phyloP scores from a whole-genome alignment of 1,140 invertebrate genomes.

The Drosophila truncata region DNA sequence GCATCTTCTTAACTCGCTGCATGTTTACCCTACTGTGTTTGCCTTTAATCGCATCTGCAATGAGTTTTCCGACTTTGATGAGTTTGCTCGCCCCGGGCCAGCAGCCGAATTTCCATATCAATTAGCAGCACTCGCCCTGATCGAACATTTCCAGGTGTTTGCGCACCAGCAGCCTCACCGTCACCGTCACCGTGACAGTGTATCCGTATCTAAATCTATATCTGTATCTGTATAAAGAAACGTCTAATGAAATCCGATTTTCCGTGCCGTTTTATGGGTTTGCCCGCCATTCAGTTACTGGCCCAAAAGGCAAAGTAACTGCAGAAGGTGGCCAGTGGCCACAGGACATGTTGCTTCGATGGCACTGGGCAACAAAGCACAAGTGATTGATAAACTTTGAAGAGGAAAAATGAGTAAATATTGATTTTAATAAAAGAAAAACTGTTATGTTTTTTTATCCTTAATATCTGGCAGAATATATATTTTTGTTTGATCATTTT shows the following conservation, averaged over 20 bases:
- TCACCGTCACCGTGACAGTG: slow-evolving; percentile 10
- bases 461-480: background rate
- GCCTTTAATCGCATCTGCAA: slow-evolving; percentile 62
- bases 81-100: slow-evolving; percentile 26
- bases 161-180: slow-evolving; percentile 20
- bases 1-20: slow-evolving; percentile 71
- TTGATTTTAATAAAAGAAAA: background rate
- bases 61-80: slow-evolving; percentile 57
- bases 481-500: background rate
- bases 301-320: slow-evolving; percentile 7
- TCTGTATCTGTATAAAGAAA: slow-evolving; percentile 27
- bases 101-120: slow-evolving; percentile 60
- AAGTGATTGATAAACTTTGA: background rate
- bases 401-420: background rate
- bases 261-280: slow-evolving; percentile 56
- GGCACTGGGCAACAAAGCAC: slow-evolving; percentile 12
- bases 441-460: no score
- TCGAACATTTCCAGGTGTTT: slow-evolving; percentile 58
- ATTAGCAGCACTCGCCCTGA: slow-evolving; percentile 50
- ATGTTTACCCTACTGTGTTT: slow-evolving; percentile 56
- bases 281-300: slow-evolving; percentile 52
- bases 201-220: slow-evolving; percentile 14
- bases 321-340: slow-evolving; percentile 7
- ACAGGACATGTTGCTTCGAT: slow-evolving; percentile 28
- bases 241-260: slow-evolving; percentile 36